Conservation (phyloP, 2,113 vertebrate genomes). For the Corythoichthys haematopterus region DNA sequence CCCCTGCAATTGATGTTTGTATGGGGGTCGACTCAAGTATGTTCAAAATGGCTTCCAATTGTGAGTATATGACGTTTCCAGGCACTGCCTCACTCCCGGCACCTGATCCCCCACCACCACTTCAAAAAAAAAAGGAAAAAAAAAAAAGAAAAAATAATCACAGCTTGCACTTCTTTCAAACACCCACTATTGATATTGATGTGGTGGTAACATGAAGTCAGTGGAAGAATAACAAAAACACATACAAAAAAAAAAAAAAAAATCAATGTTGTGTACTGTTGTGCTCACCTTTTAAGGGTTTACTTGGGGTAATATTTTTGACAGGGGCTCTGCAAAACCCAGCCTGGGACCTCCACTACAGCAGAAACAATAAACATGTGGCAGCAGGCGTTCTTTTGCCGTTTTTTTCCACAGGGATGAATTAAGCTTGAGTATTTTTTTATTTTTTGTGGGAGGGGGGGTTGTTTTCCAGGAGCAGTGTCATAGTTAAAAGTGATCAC, state of each 20-base stretch:
- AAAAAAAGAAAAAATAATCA: slow-evolving; percentile 47
- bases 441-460: background rate
- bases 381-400: slow-evolving; percentile 55
- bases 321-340: slow-evolving; percentile 75
- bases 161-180: slow-evolving; percentile 76
- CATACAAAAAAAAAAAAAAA: slow-evolving; percentile 11
- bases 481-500: slow-evolving; percentile 39
- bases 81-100: slow-evolving; percentile 45
- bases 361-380: slow-evolving; percentile 39
- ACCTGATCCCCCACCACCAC: slow-evolving; percentile 47
- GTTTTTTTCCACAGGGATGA: slow-evolving; percentile 45
- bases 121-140: slow-evolving; percentile 32
- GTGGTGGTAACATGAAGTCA: slow-evolving; percentile 62
- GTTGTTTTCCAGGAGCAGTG: background rate
- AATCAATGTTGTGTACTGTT: slow-evolving; percentile 54
- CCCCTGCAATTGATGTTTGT: slow-evolving; percentile 34
- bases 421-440: slow-evolving; percentile 12
- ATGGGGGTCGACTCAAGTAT: slow-evolving; percentile 6
- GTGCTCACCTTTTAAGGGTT: slow-evolving; percentile 57
- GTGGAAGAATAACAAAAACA: slow-evolving; percentile 30
- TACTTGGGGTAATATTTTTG: slow-evolving; percentile 58
- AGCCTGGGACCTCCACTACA: slow-evolving; percentile 67
- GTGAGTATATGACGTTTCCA: slow-evolving; percentile 37
- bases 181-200: slow-evolving; percentile 63
- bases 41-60: slow-evolving; percentile 43